Base-by-base conservation (phyloP, 2,113 vertebrate genomes). In the Leucosticte australis region DNA sequence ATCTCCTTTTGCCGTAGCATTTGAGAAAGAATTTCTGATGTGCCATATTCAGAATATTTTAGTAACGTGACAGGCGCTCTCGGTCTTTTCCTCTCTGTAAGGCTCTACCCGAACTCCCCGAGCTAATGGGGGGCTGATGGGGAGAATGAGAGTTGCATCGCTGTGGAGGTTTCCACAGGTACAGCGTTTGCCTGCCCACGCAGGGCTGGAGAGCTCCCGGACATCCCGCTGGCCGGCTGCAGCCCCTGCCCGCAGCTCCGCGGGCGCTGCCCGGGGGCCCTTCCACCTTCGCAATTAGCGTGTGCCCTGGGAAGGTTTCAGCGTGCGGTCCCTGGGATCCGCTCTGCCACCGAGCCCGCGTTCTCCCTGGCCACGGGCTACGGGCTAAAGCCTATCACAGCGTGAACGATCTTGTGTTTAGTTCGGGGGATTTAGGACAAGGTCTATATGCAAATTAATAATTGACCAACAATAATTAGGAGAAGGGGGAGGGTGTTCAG, bases 401-500 rank as follows among this genome's bases (percentile, higher is more conserved):
- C 95, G 91, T 95, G 95, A 97, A 96, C 44, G 62, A 14, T 55
- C 88, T 42, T 8, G 78, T 21, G 47, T 59, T 83, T 37, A 59
- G 82, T 87, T 74, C 57, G 24, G 62, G 60, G 93, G 87, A 60
- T 94, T 95, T 82, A 90, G 92, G 84, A 64, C 81, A 70, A 89
- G 62, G 57, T 85, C 92, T 96, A 83, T 88, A 93, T 89, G 92
- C 92, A 93, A 96, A 97, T 96, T 97, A 94, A 95, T 93, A 95
- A 94, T 91, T 94, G 92, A 93, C 94, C 89, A 73, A 52, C 92
- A 85, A 71, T 93, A 95, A 96, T 95, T 85, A 87, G 94, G 49
- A 47, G 83, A 64, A 88, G 78, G 74, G 67, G 85, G 91, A 63
- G 83, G 74, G 83, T 53, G 63, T 31, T 62, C 76, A 17, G 46